These are phyloP conservation scores for Microctonus brassicae DNA, from an alignment of 2,888 invertebrate genomes.

Conservation along the genomic window DNA sequence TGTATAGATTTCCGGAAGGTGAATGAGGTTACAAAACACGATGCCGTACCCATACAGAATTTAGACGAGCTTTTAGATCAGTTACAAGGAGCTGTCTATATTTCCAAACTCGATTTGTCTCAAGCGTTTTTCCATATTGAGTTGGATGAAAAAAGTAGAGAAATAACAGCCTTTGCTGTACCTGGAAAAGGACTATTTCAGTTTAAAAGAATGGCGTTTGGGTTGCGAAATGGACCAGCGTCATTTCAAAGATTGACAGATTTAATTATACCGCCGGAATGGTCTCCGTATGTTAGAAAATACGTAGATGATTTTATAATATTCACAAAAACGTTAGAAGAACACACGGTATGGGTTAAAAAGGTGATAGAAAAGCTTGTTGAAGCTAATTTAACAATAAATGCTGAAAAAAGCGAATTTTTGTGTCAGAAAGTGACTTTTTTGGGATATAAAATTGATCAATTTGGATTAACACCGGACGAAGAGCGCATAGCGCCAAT, in stretches of 20 bases:
- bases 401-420: constrained; percentile 30
- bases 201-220: constrained; percentile 31
- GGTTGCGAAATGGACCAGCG: constrained; percentile 11
- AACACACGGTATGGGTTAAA: not conserved
- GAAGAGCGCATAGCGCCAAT: constrained; percentile 31
- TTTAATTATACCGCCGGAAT: no score
- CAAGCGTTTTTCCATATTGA: constrained; percentile 51
- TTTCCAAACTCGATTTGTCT: constrained; percentile 51
- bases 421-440: constrained; percentile 39
- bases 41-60: not conserved
- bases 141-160: constrained; percentile 37
- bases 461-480: constrained; percentile 11
- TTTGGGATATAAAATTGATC: constrained; percentile 11
- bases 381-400: constrained; percentile 9
- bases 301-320: constrained; percentile 1
- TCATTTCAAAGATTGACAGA: constrained; percentile 13
- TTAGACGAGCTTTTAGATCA: not conserved
- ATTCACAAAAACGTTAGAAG: no score
- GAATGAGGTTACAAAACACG: constrained; percentile 49
- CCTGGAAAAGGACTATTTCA: constrained; percentile 44
- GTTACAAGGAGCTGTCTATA: no score
- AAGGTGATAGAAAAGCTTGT: not conserved
- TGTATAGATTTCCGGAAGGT: constrained; percentile 49
- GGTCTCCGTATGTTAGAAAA: no score
- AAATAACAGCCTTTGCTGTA: constrained; percentile 43